Evolutionary conservation across 2,888 invertebrate species (phyloP).

Genomic region (Andrena flavipes): DNA sequence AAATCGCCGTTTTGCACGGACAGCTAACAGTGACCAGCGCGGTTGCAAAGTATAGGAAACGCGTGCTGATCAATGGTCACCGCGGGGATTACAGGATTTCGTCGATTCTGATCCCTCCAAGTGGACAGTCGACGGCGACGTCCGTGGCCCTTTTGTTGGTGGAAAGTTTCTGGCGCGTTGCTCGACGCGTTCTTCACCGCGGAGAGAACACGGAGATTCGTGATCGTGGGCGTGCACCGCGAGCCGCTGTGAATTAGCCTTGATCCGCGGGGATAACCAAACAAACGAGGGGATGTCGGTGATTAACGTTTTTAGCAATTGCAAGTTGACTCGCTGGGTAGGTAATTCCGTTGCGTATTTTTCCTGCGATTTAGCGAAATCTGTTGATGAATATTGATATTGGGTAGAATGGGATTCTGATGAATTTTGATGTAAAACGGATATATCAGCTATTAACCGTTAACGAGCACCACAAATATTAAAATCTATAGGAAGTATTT

Average conservation of each 20-base stretch:
- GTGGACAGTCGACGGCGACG: slow-evolving; percentile 47
- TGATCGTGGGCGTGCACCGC: background rate
- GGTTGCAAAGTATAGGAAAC: slow-evolving; percentile 56
- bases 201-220: background rate
- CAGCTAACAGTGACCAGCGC: background rate
- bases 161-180: slow-evolving; percentile 10
- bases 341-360: background rate
- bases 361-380: background rate
- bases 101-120: slow-evolving; percentile 30
- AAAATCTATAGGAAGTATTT: no score
- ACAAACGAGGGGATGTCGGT: background rate
- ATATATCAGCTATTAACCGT: no score
- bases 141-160: slow-evolving; percentile 25
- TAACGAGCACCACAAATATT: no score
- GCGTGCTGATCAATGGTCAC: slow-evolving; percentile 77
- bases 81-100: slow-evolving; percentile 72
- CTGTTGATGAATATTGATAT: no score
- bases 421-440: no score
- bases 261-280: slow-evolving; percentile 27
- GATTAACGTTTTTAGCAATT: slow-evolving; percentile 2
- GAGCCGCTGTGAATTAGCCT: background rate
- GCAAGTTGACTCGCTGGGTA: background rate
- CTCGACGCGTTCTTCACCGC: background rate
- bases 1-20: slow-evolving; percentile 23
- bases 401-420: no score